Percentiles rank a stretch among this genome's conserved stretches.
Evolutionary conservation across 1,140 invertebrate genomes (phyloP).

Genomic region (Tribolium madens): DNA sequence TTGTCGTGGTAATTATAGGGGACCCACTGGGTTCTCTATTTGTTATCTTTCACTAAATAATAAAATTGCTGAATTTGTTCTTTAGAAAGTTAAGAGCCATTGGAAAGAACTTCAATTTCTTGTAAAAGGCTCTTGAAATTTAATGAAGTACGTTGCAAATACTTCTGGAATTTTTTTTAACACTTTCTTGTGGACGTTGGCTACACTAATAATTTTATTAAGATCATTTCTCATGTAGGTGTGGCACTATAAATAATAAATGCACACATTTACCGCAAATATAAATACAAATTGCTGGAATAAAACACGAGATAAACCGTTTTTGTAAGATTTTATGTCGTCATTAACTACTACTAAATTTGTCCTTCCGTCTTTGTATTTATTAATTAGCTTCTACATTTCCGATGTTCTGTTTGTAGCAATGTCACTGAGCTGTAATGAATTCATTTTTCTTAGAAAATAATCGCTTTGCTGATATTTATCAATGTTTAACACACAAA

Average conservation of each 20-base stretch:
- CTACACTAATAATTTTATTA: not conserved
- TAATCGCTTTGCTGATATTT: not conserved
- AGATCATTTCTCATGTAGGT: not conserved
- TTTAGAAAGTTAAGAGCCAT: no score
- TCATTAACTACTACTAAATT: not conserved
- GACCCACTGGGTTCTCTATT: no score
- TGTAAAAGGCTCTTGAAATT: no score
- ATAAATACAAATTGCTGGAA: not conserved
- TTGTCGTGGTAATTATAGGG: conserved; percentile 31
- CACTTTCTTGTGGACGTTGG: not conserved
- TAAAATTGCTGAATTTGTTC: no score
- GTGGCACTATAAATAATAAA: not conserved
- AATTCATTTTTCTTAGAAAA: not conserved
- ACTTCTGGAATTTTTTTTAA: no score
- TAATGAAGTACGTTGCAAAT: no score
- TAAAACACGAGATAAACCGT: not conserved
- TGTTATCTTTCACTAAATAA: not conserved
- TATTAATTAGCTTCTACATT: not conserved
- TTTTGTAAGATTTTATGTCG: not conserved
- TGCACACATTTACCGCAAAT: not conserved
- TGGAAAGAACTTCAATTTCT: no score
- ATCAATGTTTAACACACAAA: not conserved
- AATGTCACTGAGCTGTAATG: not conserved
- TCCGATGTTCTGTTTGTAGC: not conserved
- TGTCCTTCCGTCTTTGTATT: not conserved